Evolutionary conservation across 1,140 invertebrate genomes (phyloP).

Genomic region (Panagrolaimus sp.): DNA sequence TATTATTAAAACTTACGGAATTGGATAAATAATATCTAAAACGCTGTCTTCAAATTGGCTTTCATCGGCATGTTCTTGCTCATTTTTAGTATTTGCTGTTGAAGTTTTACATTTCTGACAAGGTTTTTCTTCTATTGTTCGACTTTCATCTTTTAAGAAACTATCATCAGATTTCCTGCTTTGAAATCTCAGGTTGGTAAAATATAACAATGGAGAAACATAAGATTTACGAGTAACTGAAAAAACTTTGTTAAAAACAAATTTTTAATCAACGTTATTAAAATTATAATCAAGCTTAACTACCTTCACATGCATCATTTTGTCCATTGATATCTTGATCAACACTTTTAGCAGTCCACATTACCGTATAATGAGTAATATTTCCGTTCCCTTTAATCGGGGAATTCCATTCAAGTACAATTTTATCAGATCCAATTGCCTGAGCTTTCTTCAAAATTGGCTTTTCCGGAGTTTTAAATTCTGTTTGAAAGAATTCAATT

Average conservation of each 20-base stretch:
- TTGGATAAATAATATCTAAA: too few relatives aligned
- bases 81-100: too few relatives aligned
- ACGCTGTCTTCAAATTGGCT: too few relatives aligned
- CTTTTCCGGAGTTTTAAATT: slow-evolving; percentile 65
- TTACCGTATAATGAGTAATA: slow-evolving; percentile 73
- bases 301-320: not conserved
- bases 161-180: not conserved
- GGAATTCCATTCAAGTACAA: slow-evolving; percentile 72
- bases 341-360: slow-evolving; percentile 45
- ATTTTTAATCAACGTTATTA: not conserved
- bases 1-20: too few relatives aligned
- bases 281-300: slow-evolving; percentile 9
- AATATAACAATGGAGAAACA: not conserved
- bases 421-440: slow-evolving; percentile 65
- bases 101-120: too few relatives aligned
- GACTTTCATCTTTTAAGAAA: too few relatives aligned
- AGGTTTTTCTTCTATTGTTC: too few relatives aligned
- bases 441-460: slow-evolving; percentile 66
- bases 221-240: not conserved
- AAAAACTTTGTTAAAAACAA: not conserved
- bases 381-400: slow-evolving; percentile 74
- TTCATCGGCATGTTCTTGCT: too few relatives aligned
- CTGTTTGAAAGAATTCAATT: slow-evolving; percentile 47
- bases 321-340: too few relatives aligned
- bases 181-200: not conserved